These are phyloP conservation scores for Danaus plexippus DNA, from an alignment of 1,140 invertebrate genomes.

Conservation along the genomic window DNA sequence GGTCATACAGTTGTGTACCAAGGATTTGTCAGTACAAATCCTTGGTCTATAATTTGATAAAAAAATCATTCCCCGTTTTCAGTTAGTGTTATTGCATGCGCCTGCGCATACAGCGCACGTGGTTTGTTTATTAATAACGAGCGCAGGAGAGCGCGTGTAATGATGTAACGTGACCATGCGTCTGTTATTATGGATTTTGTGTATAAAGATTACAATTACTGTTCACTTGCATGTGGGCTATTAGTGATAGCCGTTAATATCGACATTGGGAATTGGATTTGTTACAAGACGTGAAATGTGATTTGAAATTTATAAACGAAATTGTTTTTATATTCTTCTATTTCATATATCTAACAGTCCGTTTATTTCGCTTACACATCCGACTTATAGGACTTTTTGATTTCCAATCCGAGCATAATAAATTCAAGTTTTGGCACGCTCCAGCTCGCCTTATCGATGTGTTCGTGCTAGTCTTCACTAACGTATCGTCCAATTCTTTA, in stretches of 20 bases:
- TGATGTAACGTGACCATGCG: slow-evolving; percentile 46
- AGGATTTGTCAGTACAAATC: background rate
- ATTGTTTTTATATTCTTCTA: too few relatives aligned
- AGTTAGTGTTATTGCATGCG: slow-evolving; percentile 6
- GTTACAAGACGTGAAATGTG: too few relatives aligned
- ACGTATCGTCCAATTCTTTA: slow-evolving; percentile 29
- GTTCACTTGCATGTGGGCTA: background rate
- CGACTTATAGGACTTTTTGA: slow-evolving; percentile 17
- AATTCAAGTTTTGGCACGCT: slow-evolving; percentile 30
- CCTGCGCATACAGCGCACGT: slow-evolving; percentile 50
- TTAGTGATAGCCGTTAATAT: background rate
- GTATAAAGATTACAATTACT: slow-evolving; percentile 4
- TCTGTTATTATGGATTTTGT: slow-evolving; percentile 30
- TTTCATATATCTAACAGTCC: too few relatives aligned
- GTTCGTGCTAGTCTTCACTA: slow-evolving; percentile 26
- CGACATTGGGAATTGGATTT: too few relatives aligned
- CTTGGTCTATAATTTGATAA: slow-evolving; percentile 1
- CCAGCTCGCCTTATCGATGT: slow-evolving; percentile 25
- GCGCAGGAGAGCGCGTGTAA: slow-evolving; percentile 49
- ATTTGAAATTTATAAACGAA: too few relatives aligned
- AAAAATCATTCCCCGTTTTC: too few relatives aligned
- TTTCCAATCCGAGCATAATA: slow-evolving; percentile 27
- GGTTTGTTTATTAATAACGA: slow-evolving; percentile 55
- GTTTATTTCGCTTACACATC: too few relatives aligned
- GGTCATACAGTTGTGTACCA: too few relatives aligned